Conservation (phyloP, 2,888 invertebrate genomes). For the Molanna angustata region DNA sequence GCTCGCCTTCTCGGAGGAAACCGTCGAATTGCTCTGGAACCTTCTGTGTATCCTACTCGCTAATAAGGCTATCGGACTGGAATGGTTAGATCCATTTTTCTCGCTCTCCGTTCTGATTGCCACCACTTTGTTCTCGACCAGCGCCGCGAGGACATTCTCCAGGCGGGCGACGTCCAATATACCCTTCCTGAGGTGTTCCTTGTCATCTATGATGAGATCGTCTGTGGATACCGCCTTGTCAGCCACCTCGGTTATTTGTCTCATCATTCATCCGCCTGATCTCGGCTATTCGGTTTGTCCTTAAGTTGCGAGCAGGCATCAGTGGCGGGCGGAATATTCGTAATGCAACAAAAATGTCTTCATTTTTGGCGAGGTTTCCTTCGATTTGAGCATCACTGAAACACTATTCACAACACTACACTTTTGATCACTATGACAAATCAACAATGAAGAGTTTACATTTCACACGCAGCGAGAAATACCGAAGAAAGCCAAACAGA, state of each 20-base stretch:
- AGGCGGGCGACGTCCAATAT: conserved; percentile 54
- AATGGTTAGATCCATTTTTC: conserved; percentile 26
- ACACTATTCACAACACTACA: too few species aligned
- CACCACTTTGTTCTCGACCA: conserved; percentile 62
- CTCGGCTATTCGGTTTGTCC: too few species aligned
- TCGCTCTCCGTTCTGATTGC: conserved; percentile 30
- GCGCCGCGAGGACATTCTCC: conserved; percentile 68
- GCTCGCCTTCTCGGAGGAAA: conserved; percentile 23
- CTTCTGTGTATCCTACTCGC: conserved; percentile 27
- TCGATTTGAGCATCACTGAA: too few species aligned
- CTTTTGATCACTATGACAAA: too few species aligned
- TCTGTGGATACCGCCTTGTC: conserved; percentile 32
- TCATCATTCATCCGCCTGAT: conserved; percentile 24
- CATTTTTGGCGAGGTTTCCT: too few species aligned
- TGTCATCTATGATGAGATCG: conserved; percentile 24
- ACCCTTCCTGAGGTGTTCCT: conserved; percentile 24
- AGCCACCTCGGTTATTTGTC: conserved; percentile 32
- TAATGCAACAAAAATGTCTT: too few species aligned
- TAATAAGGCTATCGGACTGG: conserved; percentile 29
- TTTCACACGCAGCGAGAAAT: too few species aligned
- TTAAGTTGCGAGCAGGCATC: too few species aligned
- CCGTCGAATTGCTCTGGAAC: conserved; percentile 30
- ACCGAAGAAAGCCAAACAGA: too few species aligned
- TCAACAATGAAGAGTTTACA: too few species aligned
- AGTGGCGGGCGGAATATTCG: too few species aligned